phyloP scores from a whole-genome alignment of 64 coral and sea anemone species.

The Dendrophyllia cribrosa region DNA sequence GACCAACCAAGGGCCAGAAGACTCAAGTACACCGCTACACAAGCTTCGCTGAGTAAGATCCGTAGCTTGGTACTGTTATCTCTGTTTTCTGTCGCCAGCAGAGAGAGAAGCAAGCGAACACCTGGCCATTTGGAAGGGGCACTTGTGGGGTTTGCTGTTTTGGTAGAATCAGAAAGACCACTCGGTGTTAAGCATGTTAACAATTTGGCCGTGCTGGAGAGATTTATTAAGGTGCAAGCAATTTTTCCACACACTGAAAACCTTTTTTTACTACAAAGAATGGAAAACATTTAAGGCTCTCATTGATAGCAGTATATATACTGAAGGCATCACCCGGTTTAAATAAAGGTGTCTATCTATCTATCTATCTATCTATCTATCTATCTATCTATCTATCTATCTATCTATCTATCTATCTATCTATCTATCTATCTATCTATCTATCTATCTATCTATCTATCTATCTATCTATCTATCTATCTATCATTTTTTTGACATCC shows the following conservation, averaged over 20 bases:
- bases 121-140: slow-evolving; percentile 92
- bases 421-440: no score
- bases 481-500: no score
- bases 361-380: no score
- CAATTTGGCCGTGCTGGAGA: background rate
- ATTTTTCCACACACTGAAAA: background rate
- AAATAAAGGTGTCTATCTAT: no score
- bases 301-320: no score
- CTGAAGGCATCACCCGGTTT: no score
- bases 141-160: slow-evolving; percentile 56
- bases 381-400: no score
- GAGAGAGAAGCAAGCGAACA: slow-evolving; percentile 86
- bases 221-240: background rate
- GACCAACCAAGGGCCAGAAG: slow-evolving; percentile 92
- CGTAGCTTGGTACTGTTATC: slow-evolving; percentile 90
- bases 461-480: no score
- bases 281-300: no score
- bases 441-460: no score
- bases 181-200: background rate
- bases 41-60: slow-evolving; percentile 83
- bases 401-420: no score
- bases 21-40: slow-evolving; percentile 96
- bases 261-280: no score
- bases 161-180: background rate
- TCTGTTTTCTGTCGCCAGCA: slow-evolving; percentile 87